A percentile compares a stretch with the other conserved stretches of the same genome.
phyloP scores from a whole-genome alignment of 2,113 vertebrate genomes.

The Paramormyrops kingsleyae region DNA sequence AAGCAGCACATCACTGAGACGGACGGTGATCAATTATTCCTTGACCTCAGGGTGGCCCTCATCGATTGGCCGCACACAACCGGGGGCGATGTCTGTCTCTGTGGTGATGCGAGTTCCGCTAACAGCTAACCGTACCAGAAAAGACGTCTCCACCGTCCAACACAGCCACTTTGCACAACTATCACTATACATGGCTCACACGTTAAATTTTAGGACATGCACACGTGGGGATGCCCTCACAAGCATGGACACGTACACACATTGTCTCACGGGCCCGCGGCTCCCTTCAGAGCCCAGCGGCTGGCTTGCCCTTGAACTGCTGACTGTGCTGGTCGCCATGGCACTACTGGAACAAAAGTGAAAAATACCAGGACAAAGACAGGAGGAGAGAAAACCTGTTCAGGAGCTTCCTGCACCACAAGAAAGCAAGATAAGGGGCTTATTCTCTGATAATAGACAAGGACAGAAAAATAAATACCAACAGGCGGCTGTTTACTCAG shows the following conservation, averaged over 20 bases:
- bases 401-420: neutral
- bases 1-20: constrained; percentile 39
- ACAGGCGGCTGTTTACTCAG: neutral
- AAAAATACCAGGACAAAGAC: neutral
- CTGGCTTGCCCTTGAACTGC: neutral
- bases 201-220: neutral
- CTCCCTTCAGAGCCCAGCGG: neutral
- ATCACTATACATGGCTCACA: constrained; percentile 29
- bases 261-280: neutral
- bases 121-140: constrained; percentile 20
- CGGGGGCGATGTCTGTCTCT: constrained; percentile 31
- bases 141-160: constrained; percentile 30
- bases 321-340: neutral
- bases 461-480: neutral
- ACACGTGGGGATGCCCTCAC: neutral
- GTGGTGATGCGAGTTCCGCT: constrained; percentile 20
- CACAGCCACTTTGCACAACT: constrained; percentile 21
- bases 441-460: constrained; percentile 5
- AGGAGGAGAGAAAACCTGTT: constrained; percentile 14
- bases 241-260: neutral
- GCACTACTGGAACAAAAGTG: neutral
- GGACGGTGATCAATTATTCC: constrained; percentile 47
- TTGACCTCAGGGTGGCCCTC: constrained; percentile 45
- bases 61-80: constrained; percentile 33
- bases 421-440: neutral